phyloP scores from a whole-genome alignment of 2,888 invertebrate genomes.

The Seira sanloemensis region DNA sequence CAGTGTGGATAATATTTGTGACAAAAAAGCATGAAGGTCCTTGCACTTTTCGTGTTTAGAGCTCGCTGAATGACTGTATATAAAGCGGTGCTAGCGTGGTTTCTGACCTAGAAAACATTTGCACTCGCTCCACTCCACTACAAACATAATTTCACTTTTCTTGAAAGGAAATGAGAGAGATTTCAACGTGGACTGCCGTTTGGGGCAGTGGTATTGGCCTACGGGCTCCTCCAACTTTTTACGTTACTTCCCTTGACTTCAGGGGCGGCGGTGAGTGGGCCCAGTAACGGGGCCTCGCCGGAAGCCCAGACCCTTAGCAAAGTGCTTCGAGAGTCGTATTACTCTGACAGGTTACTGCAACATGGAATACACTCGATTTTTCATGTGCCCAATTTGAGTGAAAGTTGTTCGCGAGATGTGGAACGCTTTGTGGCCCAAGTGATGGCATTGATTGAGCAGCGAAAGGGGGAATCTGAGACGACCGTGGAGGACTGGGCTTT shows the following conservation, averaged over 20 bases:
- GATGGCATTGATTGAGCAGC: not conserved
- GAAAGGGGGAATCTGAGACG: slow-evolving; percentile 12
- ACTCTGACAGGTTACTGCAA: slow-evolving; percentile 6
- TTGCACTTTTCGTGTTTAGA: not conserved
- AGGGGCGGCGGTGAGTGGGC: not conserved
- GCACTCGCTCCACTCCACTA: slow-evolving; percentile 40
- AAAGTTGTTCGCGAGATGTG: slow-evolving; percentile 39
- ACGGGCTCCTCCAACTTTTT: not conserved
- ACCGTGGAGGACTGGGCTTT: slow-evolving; percentile 44
- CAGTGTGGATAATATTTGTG: not conserved
- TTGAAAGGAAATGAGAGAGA: slow-evolving; percentile 20
- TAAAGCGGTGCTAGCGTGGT: slow-evolving; percentile 26
- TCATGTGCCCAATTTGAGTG: slow-evolving; percentile 37
- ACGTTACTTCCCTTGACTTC: not conserved
- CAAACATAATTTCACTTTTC: slow-evolving; percentile 23
- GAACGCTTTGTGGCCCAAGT: slow-evolving; percentile 24
- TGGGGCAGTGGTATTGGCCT: not conserved
- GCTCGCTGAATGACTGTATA: slow-evolving; percentile 14
- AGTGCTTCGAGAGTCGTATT: slow-evolving; percentile 7
- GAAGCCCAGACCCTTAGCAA: not conserved
- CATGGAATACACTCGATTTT: slow-evolving; percentile 19
- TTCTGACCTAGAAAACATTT: slow-evolving; percentile 58
- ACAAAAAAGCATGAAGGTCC: not conserved
- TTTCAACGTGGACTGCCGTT: not conserved
- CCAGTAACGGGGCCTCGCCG: not conserved